Evolutionary conservation across 1,140 invertebrate species (phyloP).

Genomic region (Scaptomyza graminum): DNA sequence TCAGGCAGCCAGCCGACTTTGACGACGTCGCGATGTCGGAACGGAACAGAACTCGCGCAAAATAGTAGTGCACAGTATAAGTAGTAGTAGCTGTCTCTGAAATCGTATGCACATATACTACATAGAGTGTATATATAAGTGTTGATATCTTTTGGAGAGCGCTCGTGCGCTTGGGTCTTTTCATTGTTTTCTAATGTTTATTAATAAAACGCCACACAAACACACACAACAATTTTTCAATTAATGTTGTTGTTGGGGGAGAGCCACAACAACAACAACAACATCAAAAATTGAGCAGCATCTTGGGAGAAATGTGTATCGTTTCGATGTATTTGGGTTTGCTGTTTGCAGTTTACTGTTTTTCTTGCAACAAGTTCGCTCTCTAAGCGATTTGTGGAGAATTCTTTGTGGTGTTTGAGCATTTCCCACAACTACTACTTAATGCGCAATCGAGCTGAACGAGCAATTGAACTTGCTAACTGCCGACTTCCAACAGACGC

Average conservation of each 20-base stretch:
- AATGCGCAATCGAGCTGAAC: slow-evolving; percentile 12
- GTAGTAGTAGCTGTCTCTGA: background rate
- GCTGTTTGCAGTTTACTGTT: no score
- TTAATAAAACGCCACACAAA: slow-evolving; percentile 28
- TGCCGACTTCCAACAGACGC: background rate
- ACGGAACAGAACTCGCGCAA: slow-evolving; percentile 65
- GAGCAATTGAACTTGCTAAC: slow-evolving; percentile 33
- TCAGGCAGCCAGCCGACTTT: slow-evolving; percentile 43
- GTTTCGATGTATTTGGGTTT: no score
- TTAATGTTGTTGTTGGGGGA: slow-evolving; percentile 1
- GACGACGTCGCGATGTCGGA: slow-evolving; percentile 52
- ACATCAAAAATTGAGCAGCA: slow-evolving; percentile 1
- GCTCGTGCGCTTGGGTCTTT: slow-evolving; percentile 14
- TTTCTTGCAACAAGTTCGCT: slow-evolving; percentile 1
- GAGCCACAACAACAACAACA: background rate
- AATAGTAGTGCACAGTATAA: slow-evolving; percentile 4
- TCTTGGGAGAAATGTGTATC: background rate
- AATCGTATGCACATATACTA: slow-evolving; percentile 29
- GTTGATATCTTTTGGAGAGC: slow-evolving; percentile 36
- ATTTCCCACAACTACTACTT: background rate
- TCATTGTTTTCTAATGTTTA: slow-evolving; percentile 51
- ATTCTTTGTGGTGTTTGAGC: slow-evolving; percentile 9
- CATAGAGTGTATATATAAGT: slow-evolving; percentile 9
- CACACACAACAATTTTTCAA: slow-evolving; percentile 1
- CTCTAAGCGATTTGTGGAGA: slow-evolving; percentile 22